Base-by-base conservation (phyloP, 2,888 invertebrate species). In the Ennomos fuscantarius region DNA sequence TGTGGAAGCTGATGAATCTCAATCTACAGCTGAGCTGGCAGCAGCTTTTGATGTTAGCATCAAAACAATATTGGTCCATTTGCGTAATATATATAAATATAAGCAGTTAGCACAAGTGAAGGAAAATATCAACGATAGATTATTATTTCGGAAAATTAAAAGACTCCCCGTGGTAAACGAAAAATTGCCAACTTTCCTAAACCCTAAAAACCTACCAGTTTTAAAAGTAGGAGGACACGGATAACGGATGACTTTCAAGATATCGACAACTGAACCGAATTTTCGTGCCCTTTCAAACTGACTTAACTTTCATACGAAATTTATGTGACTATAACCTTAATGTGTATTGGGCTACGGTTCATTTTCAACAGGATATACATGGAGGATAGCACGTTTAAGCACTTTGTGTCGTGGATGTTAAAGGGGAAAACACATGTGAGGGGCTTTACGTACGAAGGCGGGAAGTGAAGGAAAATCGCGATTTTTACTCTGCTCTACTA, bases 381-480 rank as follows among this genome's bases (percentile, higher is more conserved):
- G 24, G 48, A 41, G 39, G 58, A 36, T 62, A 9, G 9, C 43
- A 8, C 41, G 2, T 39, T 11, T 15, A 10, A 24, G 39, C 48
- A 52, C 6, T 24, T 24, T 24, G 24, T 2, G 24, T 24, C 2
- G 5, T 59, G 54, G 49, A 50, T 59, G 58, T 55, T 53, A 76
- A 71, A 63, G 74, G 76, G 70, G 66, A 64, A 65, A 71, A 65
- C 66, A 66, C 58, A 70, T 47, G 66, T 64, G 66, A 32, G 45
- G 61, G 60, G 53, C 43, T 52, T 73, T 71, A 68, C 63, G 70
- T 71, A 68, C 65, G 69, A 72, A 68, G 63, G 73, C 72, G 82
- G 78, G 81, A 79, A 70, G 69, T 70, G 68, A 69, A 68, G 66
- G 73, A 83, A 85, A 81, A 77, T 79, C 74, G 72, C 68, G 73